phyloP scores from a whole-genome alignment of 2,113 vertebrate species.

The Mola mola region DNA sequence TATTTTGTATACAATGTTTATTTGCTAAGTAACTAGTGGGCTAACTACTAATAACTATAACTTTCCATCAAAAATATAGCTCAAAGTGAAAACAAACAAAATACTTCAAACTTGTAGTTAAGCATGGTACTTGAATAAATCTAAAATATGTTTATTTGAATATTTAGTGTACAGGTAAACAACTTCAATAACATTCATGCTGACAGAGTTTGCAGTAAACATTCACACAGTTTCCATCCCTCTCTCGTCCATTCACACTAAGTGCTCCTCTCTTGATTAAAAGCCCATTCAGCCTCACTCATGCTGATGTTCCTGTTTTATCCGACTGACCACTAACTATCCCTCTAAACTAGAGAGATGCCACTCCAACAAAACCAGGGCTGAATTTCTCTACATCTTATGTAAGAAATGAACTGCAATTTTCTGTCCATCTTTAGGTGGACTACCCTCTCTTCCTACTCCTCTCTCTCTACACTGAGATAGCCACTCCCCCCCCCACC shows the following conservation, averaged over 20 bases:
- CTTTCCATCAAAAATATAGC: too few species aligned
- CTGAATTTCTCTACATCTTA: slow-evolving; percentile 20
- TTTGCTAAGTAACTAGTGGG: too few species aligned
- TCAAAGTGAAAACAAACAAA: too few species aligned
- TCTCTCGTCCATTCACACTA: slow-evolving; percentile 25
- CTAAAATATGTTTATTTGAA: too few species aligned
- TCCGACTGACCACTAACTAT: slow-evolving; percentile 9
- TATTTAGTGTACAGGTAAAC: too few species aligned
- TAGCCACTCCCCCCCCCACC: slow-evolving; percentile 68
- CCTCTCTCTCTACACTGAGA: slow-evolving; percentile 43
- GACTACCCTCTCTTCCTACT: slow-evolving; percentile 36
- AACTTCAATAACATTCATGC: too few species aligned
- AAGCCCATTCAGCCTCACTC: slow-evolving; percentile 39
- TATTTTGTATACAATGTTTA: too few species aligned
- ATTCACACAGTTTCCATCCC: slow-evolving; percentile 29
- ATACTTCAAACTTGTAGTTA: too few species aligned
- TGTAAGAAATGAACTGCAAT: slow-evolving; percentile 36
- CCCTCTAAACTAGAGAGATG: slow-evolving; percentile 4
- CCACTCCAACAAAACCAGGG: slow-evolving; percentile 4
- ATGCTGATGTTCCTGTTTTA: slow-evolving; percentile 24
- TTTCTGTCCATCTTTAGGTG: slow-evolving; percentile 20
- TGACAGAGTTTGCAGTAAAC: too few species aligned
- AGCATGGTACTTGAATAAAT: too few species aligned
- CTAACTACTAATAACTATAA: too few species aligned
- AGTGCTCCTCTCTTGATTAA: slow-evolving; percentile 43